Evolutionary conservation across 2,888 invertebrate species (phyloP).

Genomic region (Argyresthia goedartella): DNA sequence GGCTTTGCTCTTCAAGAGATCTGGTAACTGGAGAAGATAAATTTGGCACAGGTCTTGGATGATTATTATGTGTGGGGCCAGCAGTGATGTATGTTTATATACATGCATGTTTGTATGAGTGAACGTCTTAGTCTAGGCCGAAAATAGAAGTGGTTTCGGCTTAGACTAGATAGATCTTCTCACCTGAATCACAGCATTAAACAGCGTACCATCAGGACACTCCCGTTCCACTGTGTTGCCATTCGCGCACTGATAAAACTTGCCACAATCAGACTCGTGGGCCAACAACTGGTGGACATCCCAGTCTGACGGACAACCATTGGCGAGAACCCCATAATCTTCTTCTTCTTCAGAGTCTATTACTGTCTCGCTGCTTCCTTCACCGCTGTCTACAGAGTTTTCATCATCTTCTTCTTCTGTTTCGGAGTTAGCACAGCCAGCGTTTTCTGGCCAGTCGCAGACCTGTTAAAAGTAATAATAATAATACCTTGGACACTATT

Average conservation of each 20-base stretch:
- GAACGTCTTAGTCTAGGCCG: no score
- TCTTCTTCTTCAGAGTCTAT: no score
- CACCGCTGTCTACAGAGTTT: slow-evolving; percentile 4
- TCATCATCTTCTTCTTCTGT: slow-evolving; percentile 1
- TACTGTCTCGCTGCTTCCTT: background rate
- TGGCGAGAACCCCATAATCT: slow-evolving; percentile 13
- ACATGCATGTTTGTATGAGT: no score
- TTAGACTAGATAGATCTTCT: slow-evolving; percentile 6
- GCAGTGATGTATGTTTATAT: no score
- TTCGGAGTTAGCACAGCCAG: slow-evolving; percentile 13
- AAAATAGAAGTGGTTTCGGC: no score
- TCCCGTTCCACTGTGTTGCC: slow-evolving; percentile 22
- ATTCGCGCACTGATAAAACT: slow-evolving; percentile 32
- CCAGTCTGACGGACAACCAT: slow-evolving; percentile 30
- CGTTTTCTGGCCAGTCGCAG: slow-evolving; percentile 20
- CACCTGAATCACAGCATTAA: slow-evolving; percentile 33
- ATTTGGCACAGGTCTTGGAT: no score
- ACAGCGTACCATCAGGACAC: slow-evolving; percentile 26
- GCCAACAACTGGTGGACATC: slow-evolving; percentile 25
- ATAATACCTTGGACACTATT: no score
- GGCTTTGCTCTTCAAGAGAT: no score
- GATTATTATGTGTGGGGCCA: no score
- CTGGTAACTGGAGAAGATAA: no score
- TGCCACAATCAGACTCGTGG: slow-evolving; percentile 27
- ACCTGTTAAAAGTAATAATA: no score